phyloP scores from a whole-genome alignment of 2,113 vertebrate genomes.

The Vidua macroura region DNA sequence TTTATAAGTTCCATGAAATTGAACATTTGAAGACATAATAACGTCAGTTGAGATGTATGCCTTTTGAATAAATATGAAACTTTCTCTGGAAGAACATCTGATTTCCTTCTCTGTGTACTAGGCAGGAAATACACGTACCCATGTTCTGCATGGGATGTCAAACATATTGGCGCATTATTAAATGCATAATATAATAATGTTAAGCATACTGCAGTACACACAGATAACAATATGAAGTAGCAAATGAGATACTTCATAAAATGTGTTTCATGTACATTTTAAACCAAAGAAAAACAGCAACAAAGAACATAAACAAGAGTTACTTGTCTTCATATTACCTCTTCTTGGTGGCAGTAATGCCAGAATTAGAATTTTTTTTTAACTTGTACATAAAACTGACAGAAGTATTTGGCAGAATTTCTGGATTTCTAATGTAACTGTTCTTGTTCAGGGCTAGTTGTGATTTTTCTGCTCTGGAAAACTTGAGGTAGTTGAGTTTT shows the following conservation, averaged over 20 bases:
- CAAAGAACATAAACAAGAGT: neutral
- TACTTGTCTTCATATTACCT: neutral
- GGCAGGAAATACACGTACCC: neutral
- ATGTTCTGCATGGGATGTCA: neutral
- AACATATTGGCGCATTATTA: neutral
- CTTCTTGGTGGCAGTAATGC: neutral
- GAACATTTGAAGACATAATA: neutral
- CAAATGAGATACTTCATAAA: neutral
- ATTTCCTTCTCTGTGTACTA: neutral
- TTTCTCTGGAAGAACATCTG: neutral
- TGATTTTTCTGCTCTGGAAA: constrained; percentile 15
- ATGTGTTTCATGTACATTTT: neutral
- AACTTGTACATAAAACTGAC: neutral
- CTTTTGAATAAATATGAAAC: constrained; percentile 24
- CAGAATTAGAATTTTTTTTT: neutral
- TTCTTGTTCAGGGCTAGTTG: constrained; percentile 15
- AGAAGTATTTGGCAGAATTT: neutral
- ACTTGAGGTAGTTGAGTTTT: constrained; percentile 27
- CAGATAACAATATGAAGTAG: neutral
- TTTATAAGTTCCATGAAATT: neutral
- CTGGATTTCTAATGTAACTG: constrained; percentile 3
- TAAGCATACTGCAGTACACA: neutral
- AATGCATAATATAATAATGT: neutral
- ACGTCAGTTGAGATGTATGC: neutral
- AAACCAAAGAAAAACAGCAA: constrained; percentile 9